A percentile compares a stretch with the other conserved stretches of the same genome.
phyloP scores from a whole-genome alignment of 2,797 vertebrate genomes.

The Graptemys geographica region DNA sequence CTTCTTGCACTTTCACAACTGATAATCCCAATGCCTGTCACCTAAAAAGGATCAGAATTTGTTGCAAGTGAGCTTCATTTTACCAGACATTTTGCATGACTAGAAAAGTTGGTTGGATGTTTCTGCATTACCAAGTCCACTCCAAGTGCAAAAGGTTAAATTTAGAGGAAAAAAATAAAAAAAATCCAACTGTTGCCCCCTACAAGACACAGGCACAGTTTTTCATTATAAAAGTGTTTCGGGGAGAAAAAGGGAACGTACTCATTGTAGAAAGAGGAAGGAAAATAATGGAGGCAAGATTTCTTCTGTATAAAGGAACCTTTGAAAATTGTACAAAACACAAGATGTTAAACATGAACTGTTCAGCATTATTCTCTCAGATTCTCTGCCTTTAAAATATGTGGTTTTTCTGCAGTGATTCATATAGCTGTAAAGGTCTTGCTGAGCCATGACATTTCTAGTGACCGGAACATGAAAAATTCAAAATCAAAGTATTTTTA shows the following conservation, averaged over 20 bases:
- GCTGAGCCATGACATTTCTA: neutral
- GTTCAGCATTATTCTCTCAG: neutral
- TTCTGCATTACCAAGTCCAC: neutral
- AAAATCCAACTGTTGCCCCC: neutral
- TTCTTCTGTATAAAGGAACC: neutral
- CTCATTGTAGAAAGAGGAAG: constrained; percentile 66
- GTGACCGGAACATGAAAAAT: neutral
- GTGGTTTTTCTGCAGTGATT: neutral
- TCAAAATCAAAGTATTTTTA: neutral
- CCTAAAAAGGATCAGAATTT: neutral
- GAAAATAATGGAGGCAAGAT: constrained; percentile 38
- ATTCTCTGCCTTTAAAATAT: constrained; percentile 30
- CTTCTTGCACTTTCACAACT: neutral
- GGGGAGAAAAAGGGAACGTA: neutral
- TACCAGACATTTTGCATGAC: neutral
- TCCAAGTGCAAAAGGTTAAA: neutral
- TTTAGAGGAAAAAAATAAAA: constrained; percentile 9
- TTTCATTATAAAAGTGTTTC: neutral
- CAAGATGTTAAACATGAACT: neutral
- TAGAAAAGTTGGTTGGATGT: neutral
- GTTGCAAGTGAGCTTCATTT: neutral
- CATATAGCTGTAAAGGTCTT: neutral
- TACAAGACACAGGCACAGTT: neutral
- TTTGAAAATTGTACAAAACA: neutral
- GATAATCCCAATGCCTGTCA: neutral